Percentiles rank a stretch among this genome's conserved stretches.
These are phyloP conservation scores for Gnathonemus longibarbis DNA, from an alignment of 2,113 vertebrate genomes.

Conservation along the genomic window DNA sequence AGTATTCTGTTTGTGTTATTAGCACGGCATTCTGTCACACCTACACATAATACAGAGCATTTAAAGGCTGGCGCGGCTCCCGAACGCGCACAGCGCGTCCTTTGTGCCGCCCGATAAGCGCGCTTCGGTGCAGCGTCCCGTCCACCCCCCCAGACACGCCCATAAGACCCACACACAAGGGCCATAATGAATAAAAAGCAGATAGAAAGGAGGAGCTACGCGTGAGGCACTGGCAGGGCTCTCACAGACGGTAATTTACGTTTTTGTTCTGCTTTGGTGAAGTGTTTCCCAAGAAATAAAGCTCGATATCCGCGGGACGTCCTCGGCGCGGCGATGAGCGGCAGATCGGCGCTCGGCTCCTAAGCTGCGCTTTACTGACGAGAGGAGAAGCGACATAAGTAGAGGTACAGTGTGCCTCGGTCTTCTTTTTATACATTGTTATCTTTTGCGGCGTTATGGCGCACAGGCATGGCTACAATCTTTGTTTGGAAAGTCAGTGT, in stretches of 20 bases:
- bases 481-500: background rate
- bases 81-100: background rate
- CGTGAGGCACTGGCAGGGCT: conserved; percentile 19
- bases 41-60: background rate
- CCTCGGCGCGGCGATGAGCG: conserved; percentile 35
- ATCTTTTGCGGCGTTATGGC: background rate
- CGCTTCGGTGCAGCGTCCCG: background rate
- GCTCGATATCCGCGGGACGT: conserved; percentile 26
- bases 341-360: background rate
- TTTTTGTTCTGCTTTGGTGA: conserved; percentile 39
- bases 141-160: conserved; percentile 27
- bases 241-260: conserved; percentile 54
- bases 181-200: conserved; percentile 30
- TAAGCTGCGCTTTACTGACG: background rate
- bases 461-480: background rate
- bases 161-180: background rate
- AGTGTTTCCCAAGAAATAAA: conserved; percentile 38
- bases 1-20: background rate
- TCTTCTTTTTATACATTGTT: background rate
- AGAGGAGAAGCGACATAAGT: background rate
- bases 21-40: background rate
- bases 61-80: background rate
- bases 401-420: background rate
- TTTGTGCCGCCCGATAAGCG: background rate
- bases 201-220: conserved; percentile 31